Conservation (phyloP, 2,888 invertebrate species). For the Taphrorychus bicolor region DNA sequence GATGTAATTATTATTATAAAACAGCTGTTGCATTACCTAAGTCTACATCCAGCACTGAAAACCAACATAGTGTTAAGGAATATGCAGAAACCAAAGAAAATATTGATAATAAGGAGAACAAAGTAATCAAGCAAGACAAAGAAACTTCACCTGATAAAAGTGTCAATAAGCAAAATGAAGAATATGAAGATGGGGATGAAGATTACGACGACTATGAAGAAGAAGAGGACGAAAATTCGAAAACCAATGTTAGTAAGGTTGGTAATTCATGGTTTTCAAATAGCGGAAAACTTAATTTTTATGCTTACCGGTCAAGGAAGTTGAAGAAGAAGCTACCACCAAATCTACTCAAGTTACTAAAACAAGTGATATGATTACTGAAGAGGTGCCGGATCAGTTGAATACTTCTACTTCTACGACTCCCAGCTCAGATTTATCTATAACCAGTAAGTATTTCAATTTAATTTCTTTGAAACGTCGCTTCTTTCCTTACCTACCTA, state of each 20-base stretch:
- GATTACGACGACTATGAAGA: constrained; percentile 12
- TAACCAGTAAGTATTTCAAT: too few species aligned
- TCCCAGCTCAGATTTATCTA: not conserved
- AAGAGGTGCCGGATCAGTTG: not conserved
- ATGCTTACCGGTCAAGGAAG: not conserved
- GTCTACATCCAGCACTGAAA: not conserved
- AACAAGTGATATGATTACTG: not conserved
- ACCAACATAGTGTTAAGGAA: constrained; percentile 9
- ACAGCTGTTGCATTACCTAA: not conserved
- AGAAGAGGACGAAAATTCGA: constrained; percentile 30
- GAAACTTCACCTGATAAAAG: constrained; percentile 31
- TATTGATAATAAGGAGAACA: not conserved
- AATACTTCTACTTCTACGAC: not conserved
- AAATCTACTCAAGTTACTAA: not conserved
- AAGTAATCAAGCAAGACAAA: constrained; percentile 16
- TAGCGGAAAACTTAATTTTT: not conserved
- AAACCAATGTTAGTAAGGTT: not conserved
- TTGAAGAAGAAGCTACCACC: not conserved
- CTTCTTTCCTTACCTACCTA: too few species aligned
- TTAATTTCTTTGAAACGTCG: too few species aligned
- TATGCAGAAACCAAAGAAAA: constrained; percentile 24
- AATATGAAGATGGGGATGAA: constrained; percentile 41
- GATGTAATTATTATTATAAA: not conserved
- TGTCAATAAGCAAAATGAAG: constrained; percentile 19
- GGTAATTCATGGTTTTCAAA: not conserved